Base-by-base conservation (phyloP, 1,140 invertebrate species). In the Mycetomoellerius zeteki region DNA sequence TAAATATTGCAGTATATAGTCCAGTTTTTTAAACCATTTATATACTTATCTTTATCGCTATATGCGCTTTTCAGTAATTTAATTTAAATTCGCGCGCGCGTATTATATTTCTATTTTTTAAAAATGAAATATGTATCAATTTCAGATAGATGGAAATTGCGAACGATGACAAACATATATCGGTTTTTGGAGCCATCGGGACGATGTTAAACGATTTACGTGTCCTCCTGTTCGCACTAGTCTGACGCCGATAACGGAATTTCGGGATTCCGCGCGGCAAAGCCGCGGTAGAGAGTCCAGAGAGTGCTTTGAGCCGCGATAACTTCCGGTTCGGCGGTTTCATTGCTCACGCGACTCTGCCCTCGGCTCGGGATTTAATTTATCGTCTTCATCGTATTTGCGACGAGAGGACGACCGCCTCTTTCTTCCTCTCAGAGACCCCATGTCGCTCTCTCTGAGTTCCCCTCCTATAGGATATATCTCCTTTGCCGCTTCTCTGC, bases 271-370 rank as follows among this genome's bases (percentile, higher is more conserved):
- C 86, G 65, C 47, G 58, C 33, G 58, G 65, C 85, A 82, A 75
- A 67, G 78, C 72, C 47, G 89, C 89, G 81, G 54, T 43, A 60
- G 77, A 80, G 30, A 81, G 64, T 37, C 81, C 71, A 52, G 58
- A 65, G 58, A 65, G 65, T 78, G 85, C 75, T 88, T 89, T 91
- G 88, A 91, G 81, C 88, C 88, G 43, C 75, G 89, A 90, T 89
- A 89, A 91, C 90, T 92, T 91, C 89, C 91, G 89, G 89, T 88
- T 87, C 90, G 84, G 87, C 64, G 84, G 72, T 92, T 92, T 91
- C 89, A 92, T 91, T 90, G 90, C 78, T 86, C 82, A 85, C 86
- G 87, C 86, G 87, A 87, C 65, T 89, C 87, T 82, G 89, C 85
- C 88, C 77, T 60, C 77, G 77, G 52, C 88, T 75, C 84, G 60